These are phyloP conservation scores for Sisyra terminalis DNA, from an alignment of 2,888 invertebrate genomes.

Conservation along the genomic window DNA sequence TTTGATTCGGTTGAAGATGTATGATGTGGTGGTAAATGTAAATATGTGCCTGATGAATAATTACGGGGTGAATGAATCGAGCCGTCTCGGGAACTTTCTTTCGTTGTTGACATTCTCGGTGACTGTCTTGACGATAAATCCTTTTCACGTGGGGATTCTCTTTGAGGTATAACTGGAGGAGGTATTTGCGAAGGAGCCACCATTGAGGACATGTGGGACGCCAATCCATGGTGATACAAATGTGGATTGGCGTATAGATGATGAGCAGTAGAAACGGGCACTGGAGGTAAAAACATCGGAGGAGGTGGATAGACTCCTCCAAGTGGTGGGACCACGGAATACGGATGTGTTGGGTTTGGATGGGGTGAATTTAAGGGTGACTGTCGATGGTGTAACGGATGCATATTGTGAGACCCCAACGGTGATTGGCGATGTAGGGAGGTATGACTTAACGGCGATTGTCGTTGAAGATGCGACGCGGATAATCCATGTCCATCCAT, in stretches of 20 bases:
- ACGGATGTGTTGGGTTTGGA: conserved; percentile 22
- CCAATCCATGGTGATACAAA: conserved; percentile 10
- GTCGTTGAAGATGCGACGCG: conserved; percentile 4
- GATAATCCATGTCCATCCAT: conserved; percentile 28
- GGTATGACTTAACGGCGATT: conserved; percentile 13
- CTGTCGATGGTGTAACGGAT: conserved; percentile 10
- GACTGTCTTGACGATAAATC: conserved; percentile 6
- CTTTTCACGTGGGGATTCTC: conserved; percentile 11
- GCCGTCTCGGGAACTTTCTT: not conserved
- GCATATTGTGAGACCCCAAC: conserved; percentile 9
- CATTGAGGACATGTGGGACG: conserved; percentile 3
- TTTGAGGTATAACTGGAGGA: conserved; percentile 10
- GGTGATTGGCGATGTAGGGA: conserved; percentile 15
- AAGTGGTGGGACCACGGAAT: conserved; percentile 26
- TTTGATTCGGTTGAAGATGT: not conserved
- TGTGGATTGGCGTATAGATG: conserved; percentile 11
- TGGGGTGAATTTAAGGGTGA: conserved; percentile 22
- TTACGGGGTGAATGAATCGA: conserved; percentile 3
- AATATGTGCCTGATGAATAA: conserved; percentile 1
- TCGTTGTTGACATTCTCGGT: conserved; percentile 5
- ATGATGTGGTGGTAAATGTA: not conserved
- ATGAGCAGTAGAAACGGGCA: conserved; percentile 5
- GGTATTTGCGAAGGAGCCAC: conserved; percentile 11
- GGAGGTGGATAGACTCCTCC: conserved; percentile 21
- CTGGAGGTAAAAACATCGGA: conserved; percentile 14